A percentile compares a stretch with the other conserved stretches of the same genome.
These are phyloP conservation scores for Cranoglanis bouderius DNA, from an alignment of 2,113 vertebrate species.

Conservation along the genomic window DNA sequence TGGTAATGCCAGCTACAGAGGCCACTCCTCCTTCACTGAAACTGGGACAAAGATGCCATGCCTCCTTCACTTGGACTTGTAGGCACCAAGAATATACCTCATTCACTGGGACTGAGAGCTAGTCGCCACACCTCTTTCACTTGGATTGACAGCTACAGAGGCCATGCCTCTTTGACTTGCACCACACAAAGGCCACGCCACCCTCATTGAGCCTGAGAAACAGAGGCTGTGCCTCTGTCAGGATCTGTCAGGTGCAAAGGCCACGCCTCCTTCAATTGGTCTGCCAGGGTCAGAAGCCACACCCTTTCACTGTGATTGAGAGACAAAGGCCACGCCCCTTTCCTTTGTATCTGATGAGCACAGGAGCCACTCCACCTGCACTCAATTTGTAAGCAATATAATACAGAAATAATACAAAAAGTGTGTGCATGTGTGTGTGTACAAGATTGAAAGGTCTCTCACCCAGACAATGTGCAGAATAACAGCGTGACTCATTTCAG, in stretches of 20 bases:
- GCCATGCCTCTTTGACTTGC: not conserved
- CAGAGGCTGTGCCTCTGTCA: not conserved
- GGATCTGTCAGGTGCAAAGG: not conserved
- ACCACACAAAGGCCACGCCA: not conserved
- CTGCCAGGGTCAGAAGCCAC: not conserved
- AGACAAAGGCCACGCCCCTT: not conserved
- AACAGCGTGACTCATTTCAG: constrained; percentile 17
- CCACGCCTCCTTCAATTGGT: not conserved
- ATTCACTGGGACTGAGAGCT: not conserved
- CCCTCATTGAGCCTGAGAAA: not conserved
- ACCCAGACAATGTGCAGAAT: not conserved
- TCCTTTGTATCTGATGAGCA: not conserved
- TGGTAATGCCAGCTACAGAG: not conserved
- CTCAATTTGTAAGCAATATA: not conserved
- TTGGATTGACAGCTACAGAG: not conserved
- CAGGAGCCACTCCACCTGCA: not conserved
- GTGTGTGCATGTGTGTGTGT: not conserved
- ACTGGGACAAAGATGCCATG: not conserved
- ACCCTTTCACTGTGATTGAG: not conserved
- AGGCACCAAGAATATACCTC: not conserved
- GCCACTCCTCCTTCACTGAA: not conserved
- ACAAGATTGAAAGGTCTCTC: not conserved
- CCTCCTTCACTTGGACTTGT: not conserved
- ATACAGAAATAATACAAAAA: not conserved
- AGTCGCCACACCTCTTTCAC: not conserved